phyloP scores from a whole-genome alignment of 2,888 invertebrate species.

The Sepioteuthis lessoniana region DNA sequence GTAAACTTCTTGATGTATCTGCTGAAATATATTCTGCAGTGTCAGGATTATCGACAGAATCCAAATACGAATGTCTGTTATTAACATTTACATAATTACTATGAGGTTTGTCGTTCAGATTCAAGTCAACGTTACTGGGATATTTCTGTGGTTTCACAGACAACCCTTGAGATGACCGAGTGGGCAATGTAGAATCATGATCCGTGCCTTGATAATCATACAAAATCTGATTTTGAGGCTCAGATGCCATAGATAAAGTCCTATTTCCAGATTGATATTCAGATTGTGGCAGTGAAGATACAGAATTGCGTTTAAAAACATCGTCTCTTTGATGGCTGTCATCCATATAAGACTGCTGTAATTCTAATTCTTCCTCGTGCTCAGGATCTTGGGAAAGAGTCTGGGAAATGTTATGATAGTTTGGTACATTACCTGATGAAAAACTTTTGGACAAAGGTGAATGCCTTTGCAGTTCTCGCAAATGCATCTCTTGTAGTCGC shows the following conservation, averaged over 20 bases:
- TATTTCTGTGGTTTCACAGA: constrained; percentile 35
- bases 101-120: neutral
- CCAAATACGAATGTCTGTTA: neutral
- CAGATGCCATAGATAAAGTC: neutral
- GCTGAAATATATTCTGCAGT: neutral
- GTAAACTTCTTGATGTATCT: neutral
- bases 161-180: constrained; percentile 10
- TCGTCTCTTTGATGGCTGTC: too few species aligned
- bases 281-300: neutral
- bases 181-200: constrained; percentile 19
- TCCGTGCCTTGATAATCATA: constrained; percentile 23
- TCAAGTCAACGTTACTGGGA: neutral
- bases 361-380: neutral
- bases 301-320: neutral
- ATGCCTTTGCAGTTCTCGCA: constrained; percentile 38
- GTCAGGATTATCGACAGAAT: neutral
- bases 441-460: constrained; percentile 39
- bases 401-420: constrained; percentile 38
- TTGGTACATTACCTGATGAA: neutral
- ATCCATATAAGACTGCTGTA: neutral
- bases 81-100: constrained; percentile 5
- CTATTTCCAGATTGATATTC: neutral
- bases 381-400: neutral
- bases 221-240: neutral
- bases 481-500: constrained; percentile 34